Conservation (phyloP, 2,888 invertebrate species). For the Andrena dorsata region DNA sequence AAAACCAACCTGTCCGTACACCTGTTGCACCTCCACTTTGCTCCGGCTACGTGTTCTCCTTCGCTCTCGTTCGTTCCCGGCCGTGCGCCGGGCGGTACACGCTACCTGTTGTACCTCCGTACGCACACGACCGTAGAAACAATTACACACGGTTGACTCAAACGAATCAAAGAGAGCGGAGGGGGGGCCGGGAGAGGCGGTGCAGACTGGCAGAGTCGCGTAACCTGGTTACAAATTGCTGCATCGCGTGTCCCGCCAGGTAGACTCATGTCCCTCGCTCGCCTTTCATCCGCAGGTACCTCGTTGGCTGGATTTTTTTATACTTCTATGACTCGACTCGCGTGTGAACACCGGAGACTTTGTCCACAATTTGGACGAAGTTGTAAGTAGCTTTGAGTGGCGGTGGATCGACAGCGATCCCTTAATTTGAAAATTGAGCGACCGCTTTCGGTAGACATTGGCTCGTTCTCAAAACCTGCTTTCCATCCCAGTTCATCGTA, state of each 20-base stretch:
- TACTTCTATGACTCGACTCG: not conserved
- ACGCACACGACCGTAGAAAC: slow-evolving; percentile 55
- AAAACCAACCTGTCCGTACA: slow-evolving; percentile 41
- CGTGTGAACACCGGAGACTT: not conserved
- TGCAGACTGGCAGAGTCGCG: slow-evolving; percentile 60
- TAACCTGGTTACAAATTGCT: slow-evolving; percentile 77
- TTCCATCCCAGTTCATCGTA: no score
- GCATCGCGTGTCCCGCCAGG: slow-evolving; percentile 71
- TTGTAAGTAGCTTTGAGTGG: not conserved
- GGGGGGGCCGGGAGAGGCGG: not conserved
- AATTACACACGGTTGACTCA: slow-evolving; percentile 66
- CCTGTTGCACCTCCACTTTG: slow-evolving; percentile 61
- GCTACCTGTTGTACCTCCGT: slow-evolving; percentile 48
- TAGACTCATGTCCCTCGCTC: slow-evolving; percentile 8
- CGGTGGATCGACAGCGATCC: not conserved
- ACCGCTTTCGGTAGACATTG: not conserved
- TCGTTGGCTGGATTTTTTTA: not conserved
- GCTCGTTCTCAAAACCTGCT: no score
- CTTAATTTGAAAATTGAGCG: not conserved
- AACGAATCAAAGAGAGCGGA: not conserved
- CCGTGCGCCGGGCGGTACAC: slow-evolving; percentile 65
- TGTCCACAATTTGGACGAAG: not conserved
- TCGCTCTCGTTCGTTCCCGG: not conserved
- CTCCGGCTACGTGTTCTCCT: slow-evolving; percentile 7
- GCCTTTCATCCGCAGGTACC: slow-evolving; percentile 16